Conservation (phyloP, 2,888 invertebrate genomes). For the Allolobophora icterica region DNA sequence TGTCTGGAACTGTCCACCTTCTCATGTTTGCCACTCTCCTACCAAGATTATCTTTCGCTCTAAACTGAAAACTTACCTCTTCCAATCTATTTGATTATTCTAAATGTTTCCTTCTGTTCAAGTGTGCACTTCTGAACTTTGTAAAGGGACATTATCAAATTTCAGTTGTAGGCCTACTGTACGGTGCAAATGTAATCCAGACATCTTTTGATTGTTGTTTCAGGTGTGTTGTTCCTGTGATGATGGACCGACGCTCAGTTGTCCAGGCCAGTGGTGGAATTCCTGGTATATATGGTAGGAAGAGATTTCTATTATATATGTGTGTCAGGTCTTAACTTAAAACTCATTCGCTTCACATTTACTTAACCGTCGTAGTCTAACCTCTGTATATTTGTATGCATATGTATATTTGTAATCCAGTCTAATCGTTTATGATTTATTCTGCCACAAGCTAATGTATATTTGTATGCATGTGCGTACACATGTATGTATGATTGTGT, state of each 20-base stretch:
- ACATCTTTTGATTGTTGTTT: neutral
- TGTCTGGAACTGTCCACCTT: too few relatives aligned
- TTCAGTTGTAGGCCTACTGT: neutral
- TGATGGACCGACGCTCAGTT: neutral
- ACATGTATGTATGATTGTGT: neutral
- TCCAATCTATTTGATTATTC: too few relatives aligned
- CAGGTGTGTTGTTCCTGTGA: neutral
- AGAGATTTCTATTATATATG: neutral
- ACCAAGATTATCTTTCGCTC: too few relatives aligned
- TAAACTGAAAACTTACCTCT: too few relatives aligned
- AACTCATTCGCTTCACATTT: too few relatives aligned
- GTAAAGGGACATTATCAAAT: neutral
- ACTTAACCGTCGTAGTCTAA: too few relatives aligned
- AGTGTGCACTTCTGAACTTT: neutral
- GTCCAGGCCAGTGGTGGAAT: conserved; percentile 17
- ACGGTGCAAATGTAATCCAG: neutral
- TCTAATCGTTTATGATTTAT: too few relatives aligned
- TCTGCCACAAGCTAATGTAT: neutral
- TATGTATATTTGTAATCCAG: too few relatives aligned
- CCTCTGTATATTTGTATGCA: too few relatives aligned
- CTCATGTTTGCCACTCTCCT: too few relatives aligned
- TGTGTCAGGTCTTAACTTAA: too few relatives aligned
- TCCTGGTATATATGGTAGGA: neutral
- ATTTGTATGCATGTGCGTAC: neutral
- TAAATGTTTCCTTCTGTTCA: neutral